Evolutionary conservation across 2,113 vertebrate species (phyloP).

Genomic region (Willisornis vidua): DNA sequence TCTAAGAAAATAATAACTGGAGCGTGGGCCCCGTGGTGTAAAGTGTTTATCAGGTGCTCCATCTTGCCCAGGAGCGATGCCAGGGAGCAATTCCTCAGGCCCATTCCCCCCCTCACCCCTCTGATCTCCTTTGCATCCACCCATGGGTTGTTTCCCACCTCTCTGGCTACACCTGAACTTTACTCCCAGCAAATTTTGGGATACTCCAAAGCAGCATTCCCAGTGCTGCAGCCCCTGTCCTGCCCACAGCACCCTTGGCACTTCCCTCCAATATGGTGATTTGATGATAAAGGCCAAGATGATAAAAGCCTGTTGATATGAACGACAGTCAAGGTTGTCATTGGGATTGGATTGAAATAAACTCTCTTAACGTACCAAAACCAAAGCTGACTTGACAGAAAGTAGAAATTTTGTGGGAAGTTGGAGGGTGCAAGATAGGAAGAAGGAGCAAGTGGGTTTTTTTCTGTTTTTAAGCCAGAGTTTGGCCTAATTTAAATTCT

Average conservation of each 20-base stretch:
- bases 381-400: neutral
- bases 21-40: rapidly evolving
- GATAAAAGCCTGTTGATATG: neutral
- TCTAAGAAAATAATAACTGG: neutral
- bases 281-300: neutral
- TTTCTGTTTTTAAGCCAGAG: neutral
- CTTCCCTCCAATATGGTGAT: rapidly evolving
- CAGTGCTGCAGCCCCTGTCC: neutral
- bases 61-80: neutral
- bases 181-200: rapidly evolving
- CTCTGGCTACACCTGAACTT: rapidly evolving
- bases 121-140: neutral
- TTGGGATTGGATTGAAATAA: neutral
- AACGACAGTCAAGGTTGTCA: neutral
- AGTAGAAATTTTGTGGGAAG: neutral
- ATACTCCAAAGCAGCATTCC: rapidly evolving
- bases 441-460: neutral
- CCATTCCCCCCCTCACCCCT: neutral
- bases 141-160: neutral
- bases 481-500: neutral
- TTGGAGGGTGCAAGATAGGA: neutral
- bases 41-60: neutral
- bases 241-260: rapidly evolving
- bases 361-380: neutral
- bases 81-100: neutral